Percentiles rank a stretch among this genome's conserved stretches.
These are phyloP conservation scores for Neodiprion pinetum DNA, from an alignment of 1,140 invertebrate genomes.

Conservation along the genomic window DNA sequence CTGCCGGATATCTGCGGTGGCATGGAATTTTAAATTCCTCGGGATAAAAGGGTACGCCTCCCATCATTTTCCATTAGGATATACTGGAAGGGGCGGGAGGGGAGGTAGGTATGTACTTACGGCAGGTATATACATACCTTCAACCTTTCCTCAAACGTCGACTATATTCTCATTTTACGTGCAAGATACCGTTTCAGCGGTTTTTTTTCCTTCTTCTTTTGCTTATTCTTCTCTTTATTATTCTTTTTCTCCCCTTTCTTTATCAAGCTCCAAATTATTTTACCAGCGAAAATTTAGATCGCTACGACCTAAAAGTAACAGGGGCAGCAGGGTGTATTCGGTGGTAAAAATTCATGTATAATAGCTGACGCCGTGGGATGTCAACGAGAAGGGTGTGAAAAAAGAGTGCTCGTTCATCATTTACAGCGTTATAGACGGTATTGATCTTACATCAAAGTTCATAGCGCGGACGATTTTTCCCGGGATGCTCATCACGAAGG, in stretches of 20 bases:
- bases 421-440: background rate
- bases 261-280: too few species aligned
- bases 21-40: slow-evolving; percentile 4
- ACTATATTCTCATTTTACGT: background rate
- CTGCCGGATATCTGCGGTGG: slow-evolving; percentile 6
- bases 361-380: background rate
- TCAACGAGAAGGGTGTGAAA: slow-evolving; percentile 1
- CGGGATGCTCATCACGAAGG: too few species aligned
- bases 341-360: background rate
- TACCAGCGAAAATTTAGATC: background rate
- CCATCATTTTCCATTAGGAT: slow-evolving; percentile 5
- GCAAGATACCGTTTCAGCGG: background rate
- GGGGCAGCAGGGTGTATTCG: background rate
- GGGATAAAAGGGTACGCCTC: slow-evolving; percentile 1
- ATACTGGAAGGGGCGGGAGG: too few species aligned
- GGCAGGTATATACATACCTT: background rate
- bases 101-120: too few species aligned
- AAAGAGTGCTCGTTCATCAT: background rate
- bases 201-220: background rate
- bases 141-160: background rate
- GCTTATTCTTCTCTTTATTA: too few species aligned
- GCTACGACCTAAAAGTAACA: background rate
- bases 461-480: background rate
- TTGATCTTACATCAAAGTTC: slow-evolving; percentile 4
- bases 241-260: too few species aligned